These are phyloP conservation scores for Campopleginae sp. DNA, from an alignment of 2,888 invertebrate species.

Conservation along the genomic window DNA sequence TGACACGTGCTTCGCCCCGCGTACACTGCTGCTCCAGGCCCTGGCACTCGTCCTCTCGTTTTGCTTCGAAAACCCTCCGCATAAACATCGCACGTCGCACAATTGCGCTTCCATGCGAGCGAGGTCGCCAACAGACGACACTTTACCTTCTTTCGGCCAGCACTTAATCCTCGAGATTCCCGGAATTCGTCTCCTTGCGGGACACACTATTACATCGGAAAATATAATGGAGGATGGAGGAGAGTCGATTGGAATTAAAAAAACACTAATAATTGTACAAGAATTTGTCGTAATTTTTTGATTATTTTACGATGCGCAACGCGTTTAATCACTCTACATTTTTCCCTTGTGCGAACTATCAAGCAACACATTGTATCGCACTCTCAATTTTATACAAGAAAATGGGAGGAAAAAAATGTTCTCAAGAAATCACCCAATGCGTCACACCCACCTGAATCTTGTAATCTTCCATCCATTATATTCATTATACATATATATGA, in stretches of 20 bases:
- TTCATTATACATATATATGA: conserved; percentile 51
- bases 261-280: background rate
- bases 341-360: background rate
- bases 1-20: conserved; percentile 16
- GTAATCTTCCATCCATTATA: conserved; percentile 56
- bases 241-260: background rate
- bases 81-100: conserved; percentile 17
- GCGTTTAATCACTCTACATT: conserved; percentile 1
- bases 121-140: conserved; percentile 47
- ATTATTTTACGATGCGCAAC: conserved; percentile 40
- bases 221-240: background rate
- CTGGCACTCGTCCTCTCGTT: background rate
- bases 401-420: conserved; percentile 17
- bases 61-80: conserved; percentile 46
- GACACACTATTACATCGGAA: conserved; percentile 42
- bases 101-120: conserved; percentile 20
- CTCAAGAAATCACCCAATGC: conserved; percentile 39
- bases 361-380: conserved; percentile 26
- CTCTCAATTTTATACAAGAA: conserved; percentile 28
- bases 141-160: conserved; percentile 18
- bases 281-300: conserved; percentile 26
- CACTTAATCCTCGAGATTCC: conserved; percentile 48
- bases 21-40: background rate
- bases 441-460: conserved; percentile 57
- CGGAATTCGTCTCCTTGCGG: conserved; percentile 44